Conservation (phyloP, 2,113 vertebrate species). For the Atrichornis clamosus region DNA sequence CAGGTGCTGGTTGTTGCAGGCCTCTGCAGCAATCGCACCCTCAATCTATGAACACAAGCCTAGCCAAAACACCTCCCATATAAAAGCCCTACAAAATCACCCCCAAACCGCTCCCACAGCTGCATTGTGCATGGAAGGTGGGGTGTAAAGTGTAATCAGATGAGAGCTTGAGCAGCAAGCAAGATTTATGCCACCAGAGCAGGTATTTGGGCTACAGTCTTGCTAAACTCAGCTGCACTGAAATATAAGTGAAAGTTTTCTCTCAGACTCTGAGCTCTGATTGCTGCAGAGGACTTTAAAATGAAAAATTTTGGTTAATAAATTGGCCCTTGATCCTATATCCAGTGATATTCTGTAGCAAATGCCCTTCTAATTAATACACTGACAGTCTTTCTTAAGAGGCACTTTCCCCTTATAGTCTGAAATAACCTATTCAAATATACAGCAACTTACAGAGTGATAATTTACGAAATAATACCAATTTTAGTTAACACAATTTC, state of each 20-base stretch:
- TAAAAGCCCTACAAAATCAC: background rate
- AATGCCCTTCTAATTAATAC: background rate
- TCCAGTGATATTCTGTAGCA: background rate
- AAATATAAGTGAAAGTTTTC: background rate
- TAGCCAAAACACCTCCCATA: background rate
- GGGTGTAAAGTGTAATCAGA: background rate
- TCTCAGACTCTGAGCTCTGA: background rate
- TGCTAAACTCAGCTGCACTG: background rate
- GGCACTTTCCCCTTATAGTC: background rate
- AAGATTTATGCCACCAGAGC: background rate
- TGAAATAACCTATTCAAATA: background rate
- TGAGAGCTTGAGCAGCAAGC: background rate
- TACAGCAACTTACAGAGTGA: background rate
- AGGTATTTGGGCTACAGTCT: background rate
- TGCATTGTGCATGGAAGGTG: fast-evolving
- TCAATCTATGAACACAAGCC: background rate
- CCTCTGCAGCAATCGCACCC: background rate
- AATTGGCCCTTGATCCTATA: background rate
- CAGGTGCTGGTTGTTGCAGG: background rate
- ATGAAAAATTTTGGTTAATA: background rate
- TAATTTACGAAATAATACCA: background rate
- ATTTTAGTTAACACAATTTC: background rate
- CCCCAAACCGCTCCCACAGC: background rate
- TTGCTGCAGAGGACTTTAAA: background rate
- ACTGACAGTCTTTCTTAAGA: background rate